Percentiles rank a stretch among this genome's conserved stretches.
phyloP scores from a whole-genome alignment of 1,140 invertebrate species.

The Drosophila tani region DNA sequence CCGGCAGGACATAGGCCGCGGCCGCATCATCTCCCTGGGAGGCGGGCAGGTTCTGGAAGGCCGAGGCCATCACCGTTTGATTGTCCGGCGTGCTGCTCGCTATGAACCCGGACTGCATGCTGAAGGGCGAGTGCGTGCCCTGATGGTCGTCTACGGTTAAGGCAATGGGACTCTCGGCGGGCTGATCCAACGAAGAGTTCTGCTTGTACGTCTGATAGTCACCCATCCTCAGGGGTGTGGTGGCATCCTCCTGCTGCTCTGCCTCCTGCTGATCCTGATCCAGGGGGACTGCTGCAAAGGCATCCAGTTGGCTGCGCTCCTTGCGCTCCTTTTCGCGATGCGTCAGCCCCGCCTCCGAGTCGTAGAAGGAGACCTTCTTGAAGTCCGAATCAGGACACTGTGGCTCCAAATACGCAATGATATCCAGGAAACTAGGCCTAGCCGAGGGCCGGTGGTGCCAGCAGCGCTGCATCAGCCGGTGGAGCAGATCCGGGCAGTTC shows the following conservation, averaged over 20 bases:
- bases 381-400: slow-evolving; percentile 87
- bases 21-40: slow-evolving; percentile 51
- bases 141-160: slow-evolving; percentile 73
- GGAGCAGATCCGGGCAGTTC: slow-evolving; percentile 96
- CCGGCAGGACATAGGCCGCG: slow-evolving; percentile 69
- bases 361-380: slow-evolving; percentile 91
- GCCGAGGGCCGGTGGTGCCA: slow-evolving; percentile 92
- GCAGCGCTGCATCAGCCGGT: slow-evolving; percentile 94
- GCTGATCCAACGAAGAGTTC: slow-evolving; percentile 70
- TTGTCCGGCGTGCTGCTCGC: slow-evolving; percentile 79
- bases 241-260: slow-evolving; percentile 70
- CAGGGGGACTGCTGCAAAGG: slow-evolving; percentile 45
- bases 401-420: slow-evolving; percentile 86
- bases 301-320: slow-evolving; percentile 59
- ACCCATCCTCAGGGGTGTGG: slow-evolving; percentile 73
- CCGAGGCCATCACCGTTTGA: slow-evolving; percentile 53
- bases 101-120: slow-evolving; percentile 70
- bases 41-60: slow-evolving; percentile 33
- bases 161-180: slow-evolving; percentile 74
- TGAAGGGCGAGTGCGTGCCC: slow-evolving; percentile 76
- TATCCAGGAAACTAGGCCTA: slow-evolving; percentile 93
- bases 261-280: slow-evolving; percentile 74
- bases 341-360: slow-evolving; percentile 88
- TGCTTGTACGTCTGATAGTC: slow-evolving; percentile 74
- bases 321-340: slow-evolving; percentile 76